These are phyloP conservation scores for Scolopax rusticola DNA, from an alignment of 2,797 vertebrate genomes.

Conservation along the genomic window DNA sequence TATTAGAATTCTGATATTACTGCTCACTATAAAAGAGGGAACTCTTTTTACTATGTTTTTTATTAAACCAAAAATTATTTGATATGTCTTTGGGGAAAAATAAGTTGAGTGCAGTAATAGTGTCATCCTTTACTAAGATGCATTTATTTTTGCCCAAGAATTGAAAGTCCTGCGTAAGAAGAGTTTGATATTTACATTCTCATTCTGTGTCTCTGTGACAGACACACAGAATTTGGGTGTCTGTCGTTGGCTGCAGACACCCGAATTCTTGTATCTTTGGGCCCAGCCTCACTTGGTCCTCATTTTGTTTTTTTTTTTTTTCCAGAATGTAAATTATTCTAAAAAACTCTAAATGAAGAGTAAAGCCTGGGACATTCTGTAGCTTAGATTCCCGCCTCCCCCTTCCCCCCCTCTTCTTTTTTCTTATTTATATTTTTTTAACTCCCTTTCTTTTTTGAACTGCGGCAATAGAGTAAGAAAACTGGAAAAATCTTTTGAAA, in stretches of 20 bases:
- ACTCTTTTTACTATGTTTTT: not conserved
- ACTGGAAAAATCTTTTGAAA: not conserved
- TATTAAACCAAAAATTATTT: not conserved
- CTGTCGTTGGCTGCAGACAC: not conserved
- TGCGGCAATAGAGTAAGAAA: not conserved
- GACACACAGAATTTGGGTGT: too few species aligned
- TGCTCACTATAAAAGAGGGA: not conserved
- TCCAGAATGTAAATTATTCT: not conserved
- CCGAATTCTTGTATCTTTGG: not conserved
- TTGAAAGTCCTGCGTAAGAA: not conserved
- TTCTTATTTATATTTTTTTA: not conserved
- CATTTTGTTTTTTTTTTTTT: not conserved
- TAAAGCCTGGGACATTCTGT: not conserved
- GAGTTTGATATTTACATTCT: fast-evolving
- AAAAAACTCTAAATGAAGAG: not conserved
- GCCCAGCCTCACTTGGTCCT: not conserved
- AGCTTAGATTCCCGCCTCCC: not conserved
- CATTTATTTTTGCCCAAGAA: not conserved
- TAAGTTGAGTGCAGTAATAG: not conserved
- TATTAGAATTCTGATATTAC: not conserved
- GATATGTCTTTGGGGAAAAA: not conserved
- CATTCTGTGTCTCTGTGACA: not conserved
- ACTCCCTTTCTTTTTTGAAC: not conserved
- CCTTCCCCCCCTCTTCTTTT: not conserved
- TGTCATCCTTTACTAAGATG: not conserved